Conservation (phyloP, 2,888 invertebrate genomes). For the Sturmia bella region DNA sequence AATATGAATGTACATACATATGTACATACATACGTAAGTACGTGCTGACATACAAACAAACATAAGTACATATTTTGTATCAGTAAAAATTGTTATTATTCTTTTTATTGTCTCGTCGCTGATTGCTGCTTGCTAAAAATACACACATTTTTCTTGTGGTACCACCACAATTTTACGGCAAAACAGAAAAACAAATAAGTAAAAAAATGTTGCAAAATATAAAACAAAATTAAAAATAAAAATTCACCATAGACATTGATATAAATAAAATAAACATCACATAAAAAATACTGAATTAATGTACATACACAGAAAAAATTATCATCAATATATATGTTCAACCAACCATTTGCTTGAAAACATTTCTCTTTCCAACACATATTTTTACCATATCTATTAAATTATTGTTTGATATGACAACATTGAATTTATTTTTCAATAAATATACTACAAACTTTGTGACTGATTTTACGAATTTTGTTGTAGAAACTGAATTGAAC, state of each 20-base stretch:
- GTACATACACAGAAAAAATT: too few relatives aligned
- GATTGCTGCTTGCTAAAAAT: conserved; percentile 54
- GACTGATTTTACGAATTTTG: too few relatives aligned
- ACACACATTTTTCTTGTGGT: conserved; percentile 44
- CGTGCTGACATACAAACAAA: too few relatives aligned
- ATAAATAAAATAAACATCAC: conserved; percentile 48
- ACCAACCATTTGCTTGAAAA: too few relatives aligned
- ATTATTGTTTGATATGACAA: too few relatives aligned
- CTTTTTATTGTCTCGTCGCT: conserved; percentile 48
- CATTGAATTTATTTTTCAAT: too few relatives aligned
- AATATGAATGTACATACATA: not conserved
- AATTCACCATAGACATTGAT: conserved; percentile 32
- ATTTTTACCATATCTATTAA: too few relatives aligned
- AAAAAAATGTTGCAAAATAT: not conserved
- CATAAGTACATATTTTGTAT: conserved; percentile 10
- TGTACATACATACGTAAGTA: not conserved
- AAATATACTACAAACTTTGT: too few relatives aligned
- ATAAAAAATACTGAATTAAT: conserved; percentile 22
- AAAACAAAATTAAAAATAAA: conserved; percentile 21
- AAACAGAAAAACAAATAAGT: conserved; percentile 1
- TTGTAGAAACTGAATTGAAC: too few relatives aligned
- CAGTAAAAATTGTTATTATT: conserved; percentile 41
- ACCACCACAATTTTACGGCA: conserved; percentile 26
- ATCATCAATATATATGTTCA: too few relatives aligned
- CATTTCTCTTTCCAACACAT: too few relatives aligned